Base-by-base conservation (phyloP, 2,888 invertebrate genomes). In the Eutolmus rufibarbis region DNA sequence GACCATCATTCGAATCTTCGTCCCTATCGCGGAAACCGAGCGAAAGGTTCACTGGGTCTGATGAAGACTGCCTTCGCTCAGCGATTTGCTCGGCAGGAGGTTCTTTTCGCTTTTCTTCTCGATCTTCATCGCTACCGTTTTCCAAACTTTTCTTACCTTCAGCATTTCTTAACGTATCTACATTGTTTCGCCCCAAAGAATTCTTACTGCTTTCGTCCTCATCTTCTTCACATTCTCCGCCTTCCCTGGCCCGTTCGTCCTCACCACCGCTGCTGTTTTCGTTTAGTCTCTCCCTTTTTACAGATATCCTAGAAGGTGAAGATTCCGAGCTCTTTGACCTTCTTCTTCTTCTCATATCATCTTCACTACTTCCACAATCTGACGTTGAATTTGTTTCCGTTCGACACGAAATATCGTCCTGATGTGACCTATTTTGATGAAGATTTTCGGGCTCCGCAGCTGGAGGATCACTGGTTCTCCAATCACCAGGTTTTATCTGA, bases 401-500 rank as follows among this genome's bases (percentile, higher is more conserved):
- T 56, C 89, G 88, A 86, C 76, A 89, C 74, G 88, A 86, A 89
- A 93, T 93, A 51, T 93, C 93, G 91, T 94, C 94, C 89, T 93
- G 93, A 89, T 94, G 92, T 91, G 94, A 93, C 89, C 93, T 34
- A 37, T 40, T 56, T 93, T 88, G 91, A 92, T 90, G 93, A 28
- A 87, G 78, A 66, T 78, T 88, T 37, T 88, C 89, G 93, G 87
- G 93, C 92, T 92, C 94, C 90, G 84, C 77, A 51, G 89, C 91
- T 93, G 93, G 90, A 92, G 94, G 90, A 91, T 92, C 92, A 74
- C 91, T 92, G 66, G 94, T 94, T 91, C 94, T 94, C 95, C 96
- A 96, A 90, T 96, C 95, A 90, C 97, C 97, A 89, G 97, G 96
- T 93, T 97, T 97, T 89, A 97, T 97, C 94, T 97, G 97, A 90